Base-by-base conservation (phyloP, 1,140 invertebrate genomes). In the Rhyacophila brunnea region DNA sequence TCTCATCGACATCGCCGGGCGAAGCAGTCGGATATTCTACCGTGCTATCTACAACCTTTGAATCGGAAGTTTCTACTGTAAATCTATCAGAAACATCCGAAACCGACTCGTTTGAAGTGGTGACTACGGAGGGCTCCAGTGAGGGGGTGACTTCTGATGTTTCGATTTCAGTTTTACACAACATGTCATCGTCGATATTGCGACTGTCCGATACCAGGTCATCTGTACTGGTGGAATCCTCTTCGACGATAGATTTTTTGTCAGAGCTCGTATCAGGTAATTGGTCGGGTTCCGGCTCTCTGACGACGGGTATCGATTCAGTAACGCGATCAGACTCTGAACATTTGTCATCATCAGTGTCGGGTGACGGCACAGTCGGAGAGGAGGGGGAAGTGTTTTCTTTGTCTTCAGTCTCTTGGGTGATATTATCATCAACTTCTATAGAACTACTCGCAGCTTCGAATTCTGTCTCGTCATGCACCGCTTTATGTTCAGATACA, bases 221-320 rank as follows among this genome's bases (percentile, higher is more conserved):
- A 5, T 28, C 23, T 28, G 9, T 9, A 28, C 3, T 28, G 3
- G 23, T 28, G 3, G 9, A 28, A 28, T 28, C 23, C 9, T 28
- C 9, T 28, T 28, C 4, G 4, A 28, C 23, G 9, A 28, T 9
- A 28, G 23, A 5, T 3, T 28, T 52, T 40, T 52, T 28, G 17
- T 35, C 42, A 6, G 42, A 54, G 11, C 43, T 46, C 5, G 52
- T 45, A 18, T 46, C 43, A 7, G 52, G 52, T 46, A 19, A 45
- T 28, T 28, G 15, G 42, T 13, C 14, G 14, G 23, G 35, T 35
- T 45, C 40, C 23, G 18, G 10, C 10, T 54, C 52, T 15, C n/a
- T 11, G n/a, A n/a, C 42, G 32, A 23, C 17, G 6, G 38, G 13
- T 28, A 36, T 15, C 20, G 10, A 43, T 23, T 52, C 23, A 28